Evolutionary conservation across 1,140 invertebrate genomes (phyloP).

Genomic region (Panagrolaimus sp.): DNA sequence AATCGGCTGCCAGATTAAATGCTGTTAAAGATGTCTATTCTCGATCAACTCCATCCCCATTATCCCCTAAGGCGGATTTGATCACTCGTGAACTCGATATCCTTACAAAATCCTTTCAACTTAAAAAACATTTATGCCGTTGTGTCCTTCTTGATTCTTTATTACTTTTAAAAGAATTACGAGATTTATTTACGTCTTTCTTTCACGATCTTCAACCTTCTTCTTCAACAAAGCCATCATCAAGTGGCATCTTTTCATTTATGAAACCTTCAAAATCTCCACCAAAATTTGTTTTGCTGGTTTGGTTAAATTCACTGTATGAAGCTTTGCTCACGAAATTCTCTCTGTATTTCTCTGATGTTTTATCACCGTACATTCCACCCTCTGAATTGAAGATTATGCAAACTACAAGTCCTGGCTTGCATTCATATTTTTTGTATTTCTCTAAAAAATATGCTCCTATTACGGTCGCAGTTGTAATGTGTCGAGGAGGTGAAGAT

Average conservation of each 20-base stretch:
- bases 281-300: not conserved
- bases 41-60: not conserved
- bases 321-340: not conserved
- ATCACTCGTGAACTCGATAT: not conserved
- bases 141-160: not conserved
- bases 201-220: not conserved
- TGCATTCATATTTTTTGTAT: not conserved
- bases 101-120: not conserved
- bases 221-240: not conserved
- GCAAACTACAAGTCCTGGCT: not conserved
- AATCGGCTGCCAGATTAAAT: not conserved
- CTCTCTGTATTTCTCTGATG: not conserved
- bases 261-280: not conserved
- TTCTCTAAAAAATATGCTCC: slow-evolving; percentile 7
- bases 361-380: not conserved
- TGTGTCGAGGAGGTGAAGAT: not conserved
- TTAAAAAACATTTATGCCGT: not conserved
- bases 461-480: not conserved
- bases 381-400: not conserved
- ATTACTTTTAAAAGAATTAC: not conserved
- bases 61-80: not conserved
- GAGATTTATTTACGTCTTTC: not conserved
- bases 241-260: not conserved
- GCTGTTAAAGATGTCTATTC: not conserved
- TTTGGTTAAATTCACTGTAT: not conserved